Base-by-base conservation (phyloP, 2,888 invertebrate genomes). In the Exocentrus adspersus region DNA sequence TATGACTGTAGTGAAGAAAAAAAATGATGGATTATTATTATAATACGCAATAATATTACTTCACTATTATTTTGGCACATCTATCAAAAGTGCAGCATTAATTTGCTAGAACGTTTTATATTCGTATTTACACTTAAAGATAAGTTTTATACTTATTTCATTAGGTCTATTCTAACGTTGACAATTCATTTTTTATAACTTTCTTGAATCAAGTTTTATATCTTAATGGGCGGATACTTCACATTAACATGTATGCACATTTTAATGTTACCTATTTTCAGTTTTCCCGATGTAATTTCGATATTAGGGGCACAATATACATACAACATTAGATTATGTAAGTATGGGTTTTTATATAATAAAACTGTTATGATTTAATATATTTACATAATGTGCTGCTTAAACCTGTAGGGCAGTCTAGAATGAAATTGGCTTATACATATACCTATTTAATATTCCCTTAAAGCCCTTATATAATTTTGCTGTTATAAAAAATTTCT, bases 211-310 rank as follows among this genome's bases (percentile, higher is more conserved):
- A 50, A 43, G 42, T 28, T 43, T 43, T 54, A 72, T 66, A n/a
- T 67, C 64, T 72, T 73, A 74, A 72, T 74, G 74, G 74, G 74
- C 74, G 74, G 74, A 74, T 74, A 74, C 64, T 70, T 74, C 72
- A 73, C 73, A 70, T 65, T 70, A 70, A 64, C 66, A 67, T 67
- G 64, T 62, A 53, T 58, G 45, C 50, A 59, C 59, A 50, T 42
- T 59, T 21, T 20, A 57, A 46, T 46, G 32, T 30, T 56, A 45
- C 24, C 56, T 20, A 28, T 10, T 19, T 20, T 17, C 43, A 56
- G 16, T 24, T 56, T 43, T 7, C 37, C 45, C 24, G 45, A 45
- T 24, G 12, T 20, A 69, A 64, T 42, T 43, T 17, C 9, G 24
- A 28, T 12, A 28, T 48, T 28, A 16, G 9, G 28, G n/a, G n/a